These are phyloP conservation scores for Platysternon megacephalum DNA, from an alignment of 2,113 vertebrate genomes.

Conservation along the genomic window DNA sequence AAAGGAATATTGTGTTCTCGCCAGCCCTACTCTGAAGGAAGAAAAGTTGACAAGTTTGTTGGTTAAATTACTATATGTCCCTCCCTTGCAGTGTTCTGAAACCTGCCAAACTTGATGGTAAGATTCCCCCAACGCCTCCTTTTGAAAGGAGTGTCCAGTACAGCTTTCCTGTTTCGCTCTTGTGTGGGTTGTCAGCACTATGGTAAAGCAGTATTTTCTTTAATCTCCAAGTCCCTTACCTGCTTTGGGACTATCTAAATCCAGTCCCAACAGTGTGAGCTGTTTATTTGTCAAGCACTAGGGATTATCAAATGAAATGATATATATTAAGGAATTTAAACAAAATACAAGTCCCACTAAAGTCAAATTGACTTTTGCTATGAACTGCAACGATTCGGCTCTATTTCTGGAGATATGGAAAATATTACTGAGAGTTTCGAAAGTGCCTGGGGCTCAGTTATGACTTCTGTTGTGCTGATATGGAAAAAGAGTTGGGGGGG, in stretches of 20 bases:
- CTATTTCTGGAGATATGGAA: constrained; percentile 43
- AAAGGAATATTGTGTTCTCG: neutral
- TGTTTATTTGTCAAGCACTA: constrained; percentile 16
- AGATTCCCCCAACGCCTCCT: neutral
- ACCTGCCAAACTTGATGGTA: constrained; percentile 1
- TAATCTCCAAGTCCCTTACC: neutral
- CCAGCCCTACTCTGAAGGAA: constrained; percentile 21
- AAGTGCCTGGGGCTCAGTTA: constrained; percentile 50
- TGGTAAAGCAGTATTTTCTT: constrained; percentile 4
- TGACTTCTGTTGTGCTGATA: constrained; percentile 43
- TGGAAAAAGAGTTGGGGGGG: constrained; percentile 43
- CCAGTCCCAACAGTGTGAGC: neutral
- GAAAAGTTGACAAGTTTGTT: constrained; percentile 13
- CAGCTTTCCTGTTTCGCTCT: neutral
- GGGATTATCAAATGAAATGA: constrained; percentile 46
- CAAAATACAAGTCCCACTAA: constrained; percentile 47
- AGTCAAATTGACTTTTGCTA: constrained; percentile 40
- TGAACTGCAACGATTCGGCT: constrained; percentile 35
- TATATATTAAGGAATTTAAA: neutral
- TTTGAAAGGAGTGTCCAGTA: rapidly evolving
- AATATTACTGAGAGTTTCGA: constrained; percentile 54
- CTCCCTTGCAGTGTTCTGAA: rapidly evolving
- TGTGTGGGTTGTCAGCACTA: rapidly evolving
- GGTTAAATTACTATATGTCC: neutral
- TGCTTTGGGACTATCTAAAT: constrained; percentile 25